Base-by-base conservation (phyloP, 2,888 invertebrate species). In the Fragum fragum region DNA sequence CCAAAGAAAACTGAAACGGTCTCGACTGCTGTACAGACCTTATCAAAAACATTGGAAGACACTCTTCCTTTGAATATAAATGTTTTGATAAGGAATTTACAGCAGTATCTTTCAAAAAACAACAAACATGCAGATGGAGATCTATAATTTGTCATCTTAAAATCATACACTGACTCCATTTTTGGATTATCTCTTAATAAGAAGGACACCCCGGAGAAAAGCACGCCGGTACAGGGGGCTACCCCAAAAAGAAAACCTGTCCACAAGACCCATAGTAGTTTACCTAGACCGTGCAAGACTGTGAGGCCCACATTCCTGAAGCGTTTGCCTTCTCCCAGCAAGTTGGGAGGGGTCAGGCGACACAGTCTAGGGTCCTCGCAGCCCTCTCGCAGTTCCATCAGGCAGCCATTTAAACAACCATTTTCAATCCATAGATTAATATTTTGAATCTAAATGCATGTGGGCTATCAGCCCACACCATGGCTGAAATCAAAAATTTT, bases 391-490 rank as follows among this genome's bases (percentile, higher is more conserved):
- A 18, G 26, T 23, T 23, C 57, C 57, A 57, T 28, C 26, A 7
- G 28, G 28, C 57, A 57, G 57, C 26, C 28, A 16, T 57, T 57
- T 28, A 57, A 28, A 57, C 26, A 18, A 23, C 26, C 18, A 57
- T 26, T 14, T 57, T 57, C 57, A 28, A 23, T 28, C 14, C n/a
- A n/a, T 16, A n/a, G 5, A 57, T 57, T 26, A 23, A 57, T 14
- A 57, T 57, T 14, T 14, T 57, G 9, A 57, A 28, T 26, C 21
- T 57, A 23, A 57, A 57, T 26, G 23, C 57, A 14, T 7, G 57
- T 28, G 57, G 57, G 28, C 57, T 57, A 14, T 26, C 57, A 23
- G 57, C 57, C 57, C 21, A 57, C 57, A 57, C 57, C 28, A 14
- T 28, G 26, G 26, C 57, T 7, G 57, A 57, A 18, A 23, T 57